Evolutionary conservation across 2,113 vertebrate species (phyloP), one percentile per base, ranked within the genome.

Genomic region (Perccottus glenii): DNA sequence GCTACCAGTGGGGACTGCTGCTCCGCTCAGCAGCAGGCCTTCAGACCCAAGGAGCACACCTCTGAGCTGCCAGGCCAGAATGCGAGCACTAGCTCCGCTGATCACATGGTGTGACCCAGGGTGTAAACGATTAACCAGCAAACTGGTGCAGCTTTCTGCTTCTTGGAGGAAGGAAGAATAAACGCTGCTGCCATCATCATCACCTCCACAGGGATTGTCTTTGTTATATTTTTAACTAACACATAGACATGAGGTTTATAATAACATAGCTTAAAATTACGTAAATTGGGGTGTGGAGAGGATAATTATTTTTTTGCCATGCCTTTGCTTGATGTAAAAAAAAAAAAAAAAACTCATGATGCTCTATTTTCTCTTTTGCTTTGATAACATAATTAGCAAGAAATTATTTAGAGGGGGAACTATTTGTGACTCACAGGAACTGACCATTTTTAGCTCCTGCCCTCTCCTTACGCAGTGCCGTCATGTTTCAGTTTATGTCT

Each of bases 101-200:
- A 93, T 67, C 85, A 86, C 77, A 81, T 92, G 73, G 91, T 93
- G 78, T 92, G 91, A 92, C 46, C 69, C 35, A 43, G 33, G 40
- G 44, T 16, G 2, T 9, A 45, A 44, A 11, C 38, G 12, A 82
- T 53, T 45, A 69, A 76, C 70, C 77, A 81, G 80, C 84, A 71
- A 63, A 61, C 40, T 56, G 27, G 48, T 59, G 73, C 14, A 40
- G 73, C 62, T 82, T 63, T 59, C 53, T 61, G 64, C 64, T 50
- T 70, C 76, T 45, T 63, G 67, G 58, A 60, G 65, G 70, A 27
- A 14, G 9, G 53, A 71, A 8, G 46, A 48, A 4, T 59, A 14
- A 61, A 40, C 32, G 48, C 36, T 46, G 44, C 71, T 48, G 45
- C 64, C 59, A 52, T 77, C 60, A 59, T 82, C 77, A 70, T 75